phyloP scores from a whole-genome alignment of 1,140 invertebrate species.

The Heliconius congener region DNA sequence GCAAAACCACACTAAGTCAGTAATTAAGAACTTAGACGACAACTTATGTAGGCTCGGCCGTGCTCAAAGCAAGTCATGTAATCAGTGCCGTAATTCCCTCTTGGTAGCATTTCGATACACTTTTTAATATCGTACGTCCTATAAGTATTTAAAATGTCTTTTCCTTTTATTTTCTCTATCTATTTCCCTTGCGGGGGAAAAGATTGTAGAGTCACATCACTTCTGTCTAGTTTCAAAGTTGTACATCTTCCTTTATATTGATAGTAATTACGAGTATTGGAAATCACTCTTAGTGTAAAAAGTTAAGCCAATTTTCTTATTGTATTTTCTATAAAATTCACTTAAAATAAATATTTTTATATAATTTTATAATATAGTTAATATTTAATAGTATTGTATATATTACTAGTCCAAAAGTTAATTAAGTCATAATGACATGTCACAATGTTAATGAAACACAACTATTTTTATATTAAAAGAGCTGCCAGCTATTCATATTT shows the following conservation, averaged over 20 bases:
- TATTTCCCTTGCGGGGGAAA: background rate
- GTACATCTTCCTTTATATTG: no score
- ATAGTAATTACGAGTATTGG: no score
- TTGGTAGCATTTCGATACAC: conserved; percentile 11
- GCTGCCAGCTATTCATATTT: conserved; percentile 3
- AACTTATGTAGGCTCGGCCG: conserved; percentile 2
- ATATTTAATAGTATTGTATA: no score
- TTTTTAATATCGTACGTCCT: conserved; percentile 13
- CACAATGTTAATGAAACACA: conserved; percentile 9
- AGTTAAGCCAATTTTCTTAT: no score
- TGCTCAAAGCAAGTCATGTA: conserved; percentile 12
- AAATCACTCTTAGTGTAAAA: no score
- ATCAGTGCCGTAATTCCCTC: conserved; percentile 2
- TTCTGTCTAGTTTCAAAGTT: background rate
- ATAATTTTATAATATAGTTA: no score
- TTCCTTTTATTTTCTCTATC: background rate
- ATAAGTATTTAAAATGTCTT: conserved; percentile 5
- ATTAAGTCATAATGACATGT: background rate
- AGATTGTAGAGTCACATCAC: background rate
- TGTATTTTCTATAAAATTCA: no score
- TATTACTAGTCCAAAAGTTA: background rate
- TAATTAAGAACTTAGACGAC: conserved; percentile 17
- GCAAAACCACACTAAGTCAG: background rate
- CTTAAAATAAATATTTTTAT: no score
- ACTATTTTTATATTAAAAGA: conserved; percentile 21